Percentiles rank a stretch among this genome's conserved stretches.
Evolutionary conservation across 2,888 invertebrate genomes (phyloP).

Genomic region (Chouioia cunea): DNA sequence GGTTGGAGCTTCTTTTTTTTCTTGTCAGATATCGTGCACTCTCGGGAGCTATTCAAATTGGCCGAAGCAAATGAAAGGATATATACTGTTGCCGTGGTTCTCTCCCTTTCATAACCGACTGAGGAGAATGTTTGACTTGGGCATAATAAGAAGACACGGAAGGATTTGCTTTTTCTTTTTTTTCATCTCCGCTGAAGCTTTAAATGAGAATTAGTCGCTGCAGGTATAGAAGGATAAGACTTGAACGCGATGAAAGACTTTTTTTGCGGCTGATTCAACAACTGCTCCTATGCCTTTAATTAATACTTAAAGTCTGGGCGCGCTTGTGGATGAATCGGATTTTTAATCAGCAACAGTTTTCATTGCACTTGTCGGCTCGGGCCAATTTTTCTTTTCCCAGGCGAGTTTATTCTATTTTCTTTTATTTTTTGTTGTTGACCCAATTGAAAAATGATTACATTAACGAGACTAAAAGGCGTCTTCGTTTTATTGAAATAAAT

Average conservation of each 20-base stretch:
- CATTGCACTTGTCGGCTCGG: slow-evolving; percentile 5
- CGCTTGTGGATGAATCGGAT: too few relatives aligned
- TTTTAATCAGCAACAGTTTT: too few relatives aligned
- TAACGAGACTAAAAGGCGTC: too few relatives aligned
- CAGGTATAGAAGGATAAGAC: slow-evolving; percentile 1
- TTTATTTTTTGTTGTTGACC: not conserved
- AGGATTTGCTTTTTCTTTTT: not conserved
- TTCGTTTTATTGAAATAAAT: too few relatives aligned
- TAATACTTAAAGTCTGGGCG: not conserved
- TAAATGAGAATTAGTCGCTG: slow-evolving; percentile 9
- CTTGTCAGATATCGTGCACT: slow-evolving; percentile 27
- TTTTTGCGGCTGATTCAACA: slow-evolving; percentile 25
- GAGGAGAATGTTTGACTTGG: slow-evolving; percentile 18
- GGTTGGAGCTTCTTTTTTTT: not conserved
- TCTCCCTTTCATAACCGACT: not conserved
- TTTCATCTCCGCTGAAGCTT: slow-evolving; percentile 2
- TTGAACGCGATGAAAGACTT: not conserved
- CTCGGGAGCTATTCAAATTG: slow-evolving; percentile 27
- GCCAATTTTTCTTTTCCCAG: too few relatives aligned
- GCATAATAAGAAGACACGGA: slow-evolving; percentile 8
- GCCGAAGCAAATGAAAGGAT: slow-evolving; percentile 31
- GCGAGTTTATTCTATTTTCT: too few relatives aligned
- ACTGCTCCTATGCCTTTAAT: slow-evolving; percentile 21
- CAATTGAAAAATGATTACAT: too few relatives aligned
- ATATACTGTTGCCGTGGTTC: too few relatives aligned